Base-by-base conservation (phyloP, 2,888 invertebrate species). In the Yponomeuta plumbellus region DNA sequence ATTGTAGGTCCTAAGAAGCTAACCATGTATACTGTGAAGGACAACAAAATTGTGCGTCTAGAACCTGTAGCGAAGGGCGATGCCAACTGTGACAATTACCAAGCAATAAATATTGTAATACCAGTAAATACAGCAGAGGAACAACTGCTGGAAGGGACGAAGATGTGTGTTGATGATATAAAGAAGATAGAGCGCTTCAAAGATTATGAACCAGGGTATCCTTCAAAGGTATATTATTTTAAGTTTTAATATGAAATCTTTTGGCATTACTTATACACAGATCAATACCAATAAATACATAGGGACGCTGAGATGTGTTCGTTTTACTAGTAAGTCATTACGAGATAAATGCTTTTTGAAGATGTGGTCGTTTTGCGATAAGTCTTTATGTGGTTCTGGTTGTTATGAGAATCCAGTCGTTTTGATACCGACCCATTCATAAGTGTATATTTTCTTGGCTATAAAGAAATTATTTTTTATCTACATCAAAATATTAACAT, bases 91-190 rank as follows among this genome's bases (percentile, higher is more conserved):
- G 69, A 70, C 3, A 74, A 81, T 40, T 86, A 78, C 64, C 71
- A 72, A 58, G 82, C 85, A 1, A 85, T 87, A 0, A 85, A 89
- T 67, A 83, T 88, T 70, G 83, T 85, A 56, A 68, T 83, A 44
- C 88, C 91, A 0, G 78, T 83, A 4, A 86, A 86, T 70, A 72
- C 75, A 56, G 84, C 86, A 1, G 88, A 88, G 66, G 78, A 83
- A 58, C 80, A 85, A 66, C 71, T 92, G 22, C 71, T 89, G 44
- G 89, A 89, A 75, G 87, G 88, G 11, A 89, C 91, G 0, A 91
- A 91, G 72, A 85, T 93, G 84, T 76, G 79, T 59, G 67, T 92
- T 26, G 92, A 92, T 74, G 90, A 93, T 72, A 92, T 93, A 34
- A 90, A 78, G 76, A 87, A 86, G 69, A 86, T 92, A 70, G 90